Percentiles rank a stretch among this genome's conserved stretches.
phyloP scores from a whole-genome alignment of 1,140 invertebrate species.

The Coptotermes formosanus region DNA sequence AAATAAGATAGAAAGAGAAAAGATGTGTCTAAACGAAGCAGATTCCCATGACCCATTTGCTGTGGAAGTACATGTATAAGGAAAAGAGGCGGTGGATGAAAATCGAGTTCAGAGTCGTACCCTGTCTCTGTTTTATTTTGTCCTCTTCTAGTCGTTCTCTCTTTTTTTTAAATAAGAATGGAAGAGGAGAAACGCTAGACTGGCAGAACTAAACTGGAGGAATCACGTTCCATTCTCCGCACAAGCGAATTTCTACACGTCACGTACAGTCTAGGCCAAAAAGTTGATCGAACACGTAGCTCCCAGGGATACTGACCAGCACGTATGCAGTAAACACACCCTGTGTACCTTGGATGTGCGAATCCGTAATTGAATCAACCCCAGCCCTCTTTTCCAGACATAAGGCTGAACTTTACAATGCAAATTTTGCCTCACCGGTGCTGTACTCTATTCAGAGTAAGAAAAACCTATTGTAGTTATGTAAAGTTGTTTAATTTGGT shows the following conservation, averaged over 20 bases:
- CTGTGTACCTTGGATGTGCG: background rate
- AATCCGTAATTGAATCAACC: background rate
- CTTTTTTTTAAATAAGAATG: background rate
- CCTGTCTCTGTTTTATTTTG: background rate
- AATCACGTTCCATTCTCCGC: background rate
- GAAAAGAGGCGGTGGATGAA: background rate
- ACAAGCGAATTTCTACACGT: constrained; percentile 18
- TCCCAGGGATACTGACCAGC: background rate
- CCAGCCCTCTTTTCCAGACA: background rate
- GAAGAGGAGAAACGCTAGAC: background rate
- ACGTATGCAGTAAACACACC: background rate
- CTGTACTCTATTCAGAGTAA: too few species aligned
- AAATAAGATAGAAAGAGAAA: background rate
- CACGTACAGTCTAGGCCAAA: constrained; percentile 6
- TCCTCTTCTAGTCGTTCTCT: background rate
- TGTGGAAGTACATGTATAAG: background rate
- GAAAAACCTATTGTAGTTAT: too few species aligned
- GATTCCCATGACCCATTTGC: background rate
- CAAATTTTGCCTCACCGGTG: background rate
- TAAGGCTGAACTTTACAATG: background rate
- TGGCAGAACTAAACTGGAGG: constrained; percentile 4
- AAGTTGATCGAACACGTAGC: constrained; percentile 4
- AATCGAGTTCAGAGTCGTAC: background rate
- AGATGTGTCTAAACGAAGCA: background rate
- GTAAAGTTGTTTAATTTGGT: too few species aligned